Conservation (phyloP, 2,113 vertebrate genomes). For the Epinephelus fuscoguttatus region DNA sequence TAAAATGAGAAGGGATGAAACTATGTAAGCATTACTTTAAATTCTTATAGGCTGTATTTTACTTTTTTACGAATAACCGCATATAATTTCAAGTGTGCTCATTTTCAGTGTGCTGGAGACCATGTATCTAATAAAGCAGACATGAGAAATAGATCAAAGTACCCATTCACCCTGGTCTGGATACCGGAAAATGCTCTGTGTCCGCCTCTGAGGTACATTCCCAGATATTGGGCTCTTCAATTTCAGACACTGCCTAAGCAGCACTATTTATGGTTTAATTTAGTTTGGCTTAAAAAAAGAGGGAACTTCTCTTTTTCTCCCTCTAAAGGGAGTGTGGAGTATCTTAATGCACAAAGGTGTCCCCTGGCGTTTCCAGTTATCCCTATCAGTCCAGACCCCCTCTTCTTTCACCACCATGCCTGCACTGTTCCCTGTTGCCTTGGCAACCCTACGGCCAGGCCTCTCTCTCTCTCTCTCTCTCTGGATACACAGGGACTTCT, state of each 20-base stretch:
- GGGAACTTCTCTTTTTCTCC: slow-evolving; percentile 9
- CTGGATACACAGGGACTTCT: slow-evolving; percentile 74
- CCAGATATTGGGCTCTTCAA: slow-evolving; percentile 43
- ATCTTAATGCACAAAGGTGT: slow-evolving; percentile 78
- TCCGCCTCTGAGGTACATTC: slow-evolving; percentile 28
- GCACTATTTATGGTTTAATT: slow-evolving; percentile 59
- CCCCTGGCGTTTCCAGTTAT: slow-evolving; percentile 72
- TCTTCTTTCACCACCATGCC: slow-evolving; percentile 74
- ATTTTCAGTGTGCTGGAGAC: slow-evolving; percentile 31
- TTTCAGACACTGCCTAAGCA: slow-evolving; percentile 54
- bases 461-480: slow-evolving; percentile 43
- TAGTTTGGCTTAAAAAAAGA: slow-evolving; percentile 41
- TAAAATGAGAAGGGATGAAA: neutral
- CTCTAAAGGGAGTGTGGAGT: slow-evolving; percentile 52
- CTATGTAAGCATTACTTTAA: neutral
- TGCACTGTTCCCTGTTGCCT: slow-evolving; percentile 80
- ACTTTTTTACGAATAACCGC: slow-evolving; percentile 12
- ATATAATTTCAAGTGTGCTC: slow-evolving; percentile 14
- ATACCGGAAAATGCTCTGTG: slow-evolving; percentile 33
- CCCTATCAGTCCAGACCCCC: slow-evolving; percentile 63
- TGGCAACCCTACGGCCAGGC: slow-evolving; percentile 77
- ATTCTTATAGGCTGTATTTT: slow-evolving; percentile 5
- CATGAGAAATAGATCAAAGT: slow-evolving; percentile 54
- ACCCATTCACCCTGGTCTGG: slow-evolving; percentile 30
- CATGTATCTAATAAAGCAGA: slow-evolving; percentile 26